Base-by-base conservation (phyloP, 30 jellyfish, hydroid and myxozoan genomes). In the Chrysaora quinquecirrha region DNA sequence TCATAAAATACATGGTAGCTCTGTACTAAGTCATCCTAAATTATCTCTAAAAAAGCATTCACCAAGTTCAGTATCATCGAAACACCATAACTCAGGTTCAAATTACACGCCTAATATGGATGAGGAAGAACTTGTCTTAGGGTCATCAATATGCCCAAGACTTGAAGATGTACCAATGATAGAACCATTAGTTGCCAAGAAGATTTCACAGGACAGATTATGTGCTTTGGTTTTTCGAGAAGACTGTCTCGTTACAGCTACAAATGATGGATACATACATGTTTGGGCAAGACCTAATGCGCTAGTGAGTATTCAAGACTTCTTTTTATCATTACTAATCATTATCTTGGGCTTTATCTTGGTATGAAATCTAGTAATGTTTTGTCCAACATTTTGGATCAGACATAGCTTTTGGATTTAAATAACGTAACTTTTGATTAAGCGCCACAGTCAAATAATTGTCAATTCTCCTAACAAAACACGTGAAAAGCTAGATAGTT, bases 261-360 rank as follows among this genome's bases (percentile, higher is more conserved):
- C 95, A 12, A 86, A 34, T 70, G 98, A 93, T 60, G 98, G 98
- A 1, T 87, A 93, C 69, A 74, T 93, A 48, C 93, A 93, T 46
- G 98, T 93, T 32, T 93, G 98, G 98, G 97, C 97, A 71, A 76
- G 98, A 71, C 98, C 98, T 3, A 89, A 87, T 28, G 34, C 86
- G 7, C 20, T 63, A 96, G 98, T 93, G 70, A 71, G 96, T 70
- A 7, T n/a, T n/a, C n/a, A n/a, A n/a, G n/a, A n/a, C n/a, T n/a
- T n/a, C n/a, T n/a, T n/a, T n/a, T n/a, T n/a, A n/a, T n/a, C n/a
- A n/a, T n/a, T n/a, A n/a, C n/a, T n/a, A n/a, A n/a, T n/a, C n/a
- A n/a, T n/a, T n/a, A n/a, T n/a, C n/a, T n/a, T n/a, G n/a, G n/a
- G n/a, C n/a, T n/a, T n/a, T n/a, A n/a, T n/a, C n/a, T n/a, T n/a